Base-by-base conservation (phyloP, 2,888 invertebrate species). In the Penaeus monodon region DNA sequence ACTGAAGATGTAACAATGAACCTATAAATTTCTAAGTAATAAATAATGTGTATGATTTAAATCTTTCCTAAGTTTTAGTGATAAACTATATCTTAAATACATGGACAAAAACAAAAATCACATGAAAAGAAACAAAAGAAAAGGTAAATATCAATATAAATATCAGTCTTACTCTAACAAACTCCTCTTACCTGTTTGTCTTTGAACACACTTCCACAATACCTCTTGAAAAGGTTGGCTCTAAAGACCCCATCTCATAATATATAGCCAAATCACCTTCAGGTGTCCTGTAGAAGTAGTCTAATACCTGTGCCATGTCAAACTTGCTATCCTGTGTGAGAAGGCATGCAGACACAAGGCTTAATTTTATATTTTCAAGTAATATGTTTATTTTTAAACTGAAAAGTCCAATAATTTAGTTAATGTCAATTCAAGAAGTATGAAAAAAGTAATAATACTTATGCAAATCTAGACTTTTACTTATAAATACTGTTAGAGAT, bases 181-280 rank as follows among this genome's bases (percentile, higher is more conserved):
- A 7, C 38, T 44, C 38, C 8, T 44, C 38, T 44, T 8, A 44
- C 38, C 38, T 44, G 38, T 44, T 44, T 44, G 38, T 44, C 38
- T 44, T 44, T 44, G 38, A 44, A 64, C 89, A 88, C 10, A 90
- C 88, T 81, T 90, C 85, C 20, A 90, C 84, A 44, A 89, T 86
- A 27, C 89, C 90, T 64, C 89, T 86, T 29, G 86, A 85, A 20
- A 82, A 68, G 33, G 85, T 89, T 44, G 24, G 44, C 22, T 88
- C 89, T 24, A 74, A 77, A 17, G 68, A 68, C 38, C 88, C 88
- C 85, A 90, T 83, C 79, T 87, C 84, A 70, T 89, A 90, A 63
- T 88, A 90, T 33, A 90, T 88, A n/a, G 90, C 90, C 63, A 90
- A 68, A 68, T 90, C 88, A 29, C 89, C 90, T 64, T 87, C 86